Evolutionary conservation across 2,888 invertebrate species (phyloP).

Genomic region (Drosophila affinis): DNA sequence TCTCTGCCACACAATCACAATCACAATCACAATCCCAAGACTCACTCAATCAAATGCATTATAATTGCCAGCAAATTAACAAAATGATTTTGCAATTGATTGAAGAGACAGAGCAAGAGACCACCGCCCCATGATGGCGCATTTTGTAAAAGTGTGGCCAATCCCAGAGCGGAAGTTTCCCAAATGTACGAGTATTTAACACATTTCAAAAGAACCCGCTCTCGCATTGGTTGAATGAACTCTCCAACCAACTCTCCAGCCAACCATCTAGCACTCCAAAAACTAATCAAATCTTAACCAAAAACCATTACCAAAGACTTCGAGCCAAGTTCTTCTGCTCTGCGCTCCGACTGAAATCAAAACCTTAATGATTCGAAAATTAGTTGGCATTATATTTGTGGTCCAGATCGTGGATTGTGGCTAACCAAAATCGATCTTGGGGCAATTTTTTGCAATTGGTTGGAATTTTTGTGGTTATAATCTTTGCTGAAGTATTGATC

Average conservation of each 20-base stretch:
- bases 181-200: slow-evolving; percentile 15
- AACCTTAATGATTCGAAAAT: slow-evolving; percentile 36
- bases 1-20: slow-evolving; percentile 32
- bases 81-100: slow-evolving; percentile 59
- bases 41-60: slow-evolving; percentile 52
- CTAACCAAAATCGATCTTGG: slow-evolving; percentile 25
- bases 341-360: background rate
- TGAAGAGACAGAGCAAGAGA: background rate
- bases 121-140: background rate
- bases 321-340: background rate
- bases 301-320: slow-evolving; percentile 48
- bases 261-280: background rate
- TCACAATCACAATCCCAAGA: slow-evolving; percentile 34
- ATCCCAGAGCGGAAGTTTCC: slow-evolving; percentile 58
- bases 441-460: slow-evolving; percentile 37
- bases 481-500: background rate
- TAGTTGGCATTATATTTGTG: slow-evolving; percentile 48
- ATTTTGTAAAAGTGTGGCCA: slow-evolving; percentile 55
- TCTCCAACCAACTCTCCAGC: slow-evolving; percentile 19
- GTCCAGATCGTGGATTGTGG: slow-evolving; percentile 33
- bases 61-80: slow-evolving; percentile 64
- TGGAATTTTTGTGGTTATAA: slow-evolving; percentile 26
- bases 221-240: slow-evolving; percentile 53
- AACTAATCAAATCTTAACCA: slow-evolving; percentile 50
- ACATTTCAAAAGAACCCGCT: slow-evolving; percentile 57